A percentile compares a stretch with the other conserved stretches of the same genome.
phyloP scores from a whole-genome alignment of 2,888 invertebrate species.

The Frankliniella intonsa region DNA sequence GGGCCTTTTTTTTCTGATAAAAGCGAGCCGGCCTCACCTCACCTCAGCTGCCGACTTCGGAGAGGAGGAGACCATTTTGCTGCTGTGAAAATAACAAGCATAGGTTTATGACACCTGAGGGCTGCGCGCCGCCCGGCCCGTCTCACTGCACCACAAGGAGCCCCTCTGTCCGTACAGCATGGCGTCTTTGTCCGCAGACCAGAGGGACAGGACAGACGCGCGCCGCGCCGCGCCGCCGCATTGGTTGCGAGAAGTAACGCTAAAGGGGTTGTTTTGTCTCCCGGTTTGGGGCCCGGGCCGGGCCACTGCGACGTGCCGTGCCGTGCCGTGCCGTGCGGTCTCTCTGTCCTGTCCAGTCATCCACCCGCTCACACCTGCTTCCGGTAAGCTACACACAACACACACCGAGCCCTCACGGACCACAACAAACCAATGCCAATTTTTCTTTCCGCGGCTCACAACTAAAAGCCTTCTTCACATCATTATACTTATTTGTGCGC shows the following conservation, averaged over 20 bases:
- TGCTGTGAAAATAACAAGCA: no score
- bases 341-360: no score
- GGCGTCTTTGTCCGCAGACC: not conserved
- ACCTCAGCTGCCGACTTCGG: no score
- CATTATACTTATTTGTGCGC: not conserved
- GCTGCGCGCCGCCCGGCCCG: no score
- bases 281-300: not conserved
- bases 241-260: not conserved
- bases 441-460: not conserved
- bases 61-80: no score
- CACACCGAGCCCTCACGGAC: not conserved
- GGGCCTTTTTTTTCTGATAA: no score
- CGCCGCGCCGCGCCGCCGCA: not conserved
- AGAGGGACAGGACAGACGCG: not conserved
- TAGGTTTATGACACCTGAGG: no score
- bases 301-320: not conserved
- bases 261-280: slow-evolving; percentile 22
- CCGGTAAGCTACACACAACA: not conserved
- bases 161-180: not conserved
- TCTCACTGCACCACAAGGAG: no score
- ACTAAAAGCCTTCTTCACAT: not conserved
- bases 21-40: no score
- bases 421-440: not conserved
- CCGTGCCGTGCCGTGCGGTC: not conserved
- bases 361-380: not conserved